phyloP scores from a whole-genome alignment of 1,140 invertebrate genomes.

The Probaryconus sp. region DNA sequence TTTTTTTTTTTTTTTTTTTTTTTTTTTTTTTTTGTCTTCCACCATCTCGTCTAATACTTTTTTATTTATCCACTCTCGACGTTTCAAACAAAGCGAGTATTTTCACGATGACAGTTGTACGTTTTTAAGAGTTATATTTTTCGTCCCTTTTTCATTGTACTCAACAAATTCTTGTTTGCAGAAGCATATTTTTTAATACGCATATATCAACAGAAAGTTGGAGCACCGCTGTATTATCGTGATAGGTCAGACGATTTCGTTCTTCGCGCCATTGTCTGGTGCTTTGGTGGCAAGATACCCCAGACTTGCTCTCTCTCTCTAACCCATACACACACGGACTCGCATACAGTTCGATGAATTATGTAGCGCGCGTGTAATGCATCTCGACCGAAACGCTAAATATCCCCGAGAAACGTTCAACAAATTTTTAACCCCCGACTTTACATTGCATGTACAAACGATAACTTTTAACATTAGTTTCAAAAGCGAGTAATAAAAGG shows the following conservation, averaged over 20 bases:
- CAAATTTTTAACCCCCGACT: conserved; percentile 30
- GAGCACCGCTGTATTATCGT: conserved; percentile 11
- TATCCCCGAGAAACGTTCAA: conserved; percentile 39
- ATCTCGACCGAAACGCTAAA: conserved; percentile 32
- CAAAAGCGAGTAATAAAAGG: conserved; percentile 6
- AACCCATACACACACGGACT: no score
- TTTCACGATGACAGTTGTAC: no score
- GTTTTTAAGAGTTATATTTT: no score
- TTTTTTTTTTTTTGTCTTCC: no score
- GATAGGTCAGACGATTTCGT: conserved; percentile 12
- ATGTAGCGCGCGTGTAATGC: conserved; percentile 48
- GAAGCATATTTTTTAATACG: conserved; percentile 18
- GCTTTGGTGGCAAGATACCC: conserved; percentile 19
- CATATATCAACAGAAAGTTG: conserved; percentile 9
- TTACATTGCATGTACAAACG: conserved; percentile 23
- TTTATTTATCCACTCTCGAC: conserved; percentile 5
- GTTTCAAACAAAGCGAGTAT: neutral
- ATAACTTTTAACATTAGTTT: conserved; percentile 18
- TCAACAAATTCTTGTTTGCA: conserved; percentile 17
- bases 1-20: no score
- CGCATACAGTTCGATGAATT: conserved; percentile 35
- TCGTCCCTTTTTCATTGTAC: conserved; percentile 7
- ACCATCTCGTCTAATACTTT: neutral
- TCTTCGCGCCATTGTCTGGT: conserved; percentile 26
- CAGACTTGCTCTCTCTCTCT: conserved; percentile 16